A percentile compares a stretch with the other conserved stretches of the same genome.
phyloP scores from a whole-genome alignment of 1,140 invertebrate species.

The Hylyphantes graminicola region DNA sequence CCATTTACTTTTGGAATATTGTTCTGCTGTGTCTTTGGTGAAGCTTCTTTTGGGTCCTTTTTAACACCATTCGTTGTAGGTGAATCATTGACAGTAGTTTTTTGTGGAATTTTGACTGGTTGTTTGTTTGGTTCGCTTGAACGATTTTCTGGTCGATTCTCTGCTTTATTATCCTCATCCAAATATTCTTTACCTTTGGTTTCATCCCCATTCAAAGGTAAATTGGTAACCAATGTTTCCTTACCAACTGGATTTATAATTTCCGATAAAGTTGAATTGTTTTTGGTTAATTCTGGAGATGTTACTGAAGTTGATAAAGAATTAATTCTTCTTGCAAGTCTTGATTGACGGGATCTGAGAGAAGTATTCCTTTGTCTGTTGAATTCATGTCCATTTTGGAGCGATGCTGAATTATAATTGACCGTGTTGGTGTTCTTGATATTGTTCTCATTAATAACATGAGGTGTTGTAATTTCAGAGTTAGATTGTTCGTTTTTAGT shows the following conservation, averaged over 20 bases:
- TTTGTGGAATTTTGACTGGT: not conserved
- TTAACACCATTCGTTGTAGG: not conserved
- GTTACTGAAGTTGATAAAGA: constrained; percentile 29
- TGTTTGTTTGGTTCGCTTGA: not conserved
- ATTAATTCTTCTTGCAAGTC: constrained; percentile 43
- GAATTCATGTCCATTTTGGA: not conserved
- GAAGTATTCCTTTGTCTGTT: constrained; percentile 26
- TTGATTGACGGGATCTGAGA: constrained; percentile 40
- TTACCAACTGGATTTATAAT: not conserved
- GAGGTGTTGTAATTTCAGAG: too few species aligned
- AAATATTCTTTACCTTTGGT: not conserved
- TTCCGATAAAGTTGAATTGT: not conserved
- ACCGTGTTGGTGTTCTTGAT: not conserved
- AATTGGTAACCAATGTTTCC: not conserved
- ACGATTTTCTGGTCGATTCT: not conserved
- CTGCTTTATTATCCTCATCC: not conserved
- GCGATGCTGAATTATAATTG: too few species aligned
- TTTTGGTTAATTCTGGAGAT: not conserved
- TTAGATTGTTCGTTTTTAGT: not conserved
- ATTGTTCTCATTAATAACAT: not conserved
- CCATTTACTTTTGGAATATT: constrained; percentile 19
- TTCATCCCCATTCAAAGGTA: not conserved
- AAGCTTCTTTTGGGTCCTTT: not conserved
- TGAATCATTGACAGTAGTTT: not conserved
- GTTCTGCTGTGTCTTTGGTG: not conserved